Evolutionary conservation across 2,888 invertebrate genomes (phyloP).

Genomic region (Eurytoma adleriae): DNA sequence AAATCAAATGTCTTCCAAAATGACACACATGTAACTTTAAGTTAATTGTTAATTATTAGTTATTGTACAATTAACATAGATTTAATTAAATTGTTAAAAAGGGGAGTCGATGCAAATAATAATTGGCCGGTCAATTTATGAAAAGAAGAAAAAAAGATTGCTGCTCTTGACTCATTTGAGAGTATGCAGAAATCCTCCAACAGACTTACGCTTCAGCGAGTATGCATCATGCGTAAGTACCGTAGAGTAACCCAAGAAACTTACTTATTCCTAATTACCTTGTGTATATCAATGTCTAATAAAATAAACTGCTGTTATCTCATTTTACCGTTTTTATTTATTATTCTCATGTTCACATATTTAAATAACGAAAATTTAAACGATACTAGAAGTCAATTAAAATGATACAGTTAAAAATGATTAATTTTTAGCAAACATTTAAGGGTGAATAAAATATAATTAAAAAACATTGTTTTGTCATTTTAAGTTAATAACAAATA

Average conservation of each 20-base stretch:
- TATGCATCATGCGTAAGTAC: slow-evolving; percentile 34
- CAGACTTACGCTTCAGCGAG: slow-evolving; percentile 31
- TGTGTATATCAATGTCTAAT: slow-evolving; percentile 76
- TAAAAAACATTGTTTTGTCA: too few relatives aligned
- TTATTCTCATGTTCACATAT: background rate
- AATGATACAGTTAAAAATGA: too few relatives aligned
- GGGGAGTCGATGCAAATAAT: slow-evolving; percentile 10
- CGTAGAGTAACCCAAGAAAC: slow-evolving; percentile 59
- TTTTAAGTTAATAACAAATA: background rate
- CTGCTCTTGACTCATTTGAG: slow-evolving; percentile 14
- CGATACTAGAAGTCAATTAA: too few relatives aligned
- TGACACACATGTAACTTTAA: slow-evolving; percentile 40
- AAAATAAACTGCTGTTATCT: slow-evolving; percentile 75
- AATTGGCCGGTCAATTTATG: slow-evolving; percentile 38
- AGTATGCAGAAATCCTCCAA: slow-evolving; percentile 12
- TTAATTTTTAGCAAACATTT: too few relatives aligned
- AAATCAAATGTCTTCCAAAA: slow-evolving; percentile 73
- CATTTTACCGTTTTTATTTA: slow-evolving; percentile 39
- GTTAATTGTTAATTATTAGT: slow-evolving; percentile 23
- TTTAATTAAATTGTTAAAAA: slow-evolving; percentile 12
- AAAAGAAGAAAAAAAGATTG: slow-evolving; percentile 3
- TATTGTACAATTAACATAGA: slow-evolving; percentile 15
- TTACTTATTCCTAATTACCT: slow-evolving; percentile 68
- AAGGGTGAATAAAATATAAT: too few relatives aligned
- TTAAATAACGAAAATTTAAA: too few relatives aligned